phyloP scores from a whole-genome alignment of 2,797 vertebrate genomes.

The Rhinella marina region DNA sequence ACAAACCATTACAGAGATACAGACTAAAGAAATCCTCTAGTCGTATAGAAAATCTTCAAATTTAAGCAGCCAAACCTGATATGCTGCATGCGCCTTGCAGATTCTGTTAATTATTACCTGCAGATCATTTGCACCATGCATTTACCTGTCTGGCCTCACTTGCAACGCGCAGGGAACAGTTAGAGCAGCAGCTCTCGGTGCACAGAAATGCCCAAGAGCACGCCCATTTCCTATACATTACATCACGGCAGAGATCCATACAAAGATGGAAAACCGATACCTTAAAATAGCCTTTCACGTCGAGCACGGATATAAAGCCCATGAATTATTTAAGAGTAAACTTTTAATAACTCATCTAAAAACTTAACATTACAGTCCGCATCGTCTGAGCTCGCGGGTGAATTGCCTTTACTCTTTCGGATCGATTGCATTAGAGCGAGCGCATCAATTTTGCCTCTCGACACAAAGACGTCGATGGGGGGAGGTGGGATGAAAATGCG shows the following conservation, averaged over 20 bases:
- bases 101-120: not conserved
- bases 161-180: not conserved
- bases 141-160: slow-evolving; percentile 25
- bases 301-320: not conserved
- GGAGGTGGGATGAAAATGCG: too few relatives aligned
- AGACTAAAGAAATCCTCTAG: slow-evolving; percentile 4
- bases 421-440: too few relatives aligned
- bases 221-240: slow-evolving; percentile 4
- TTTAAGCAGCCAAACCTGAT: not conserved
- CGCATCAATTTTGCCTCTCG: not conserved
- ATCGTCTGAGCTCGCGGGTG: too few relatives aligned
- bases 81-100: not conserved
- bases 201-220: not conserved
- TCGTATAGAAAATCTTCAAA: not conserved
- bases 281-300: slow-evolving; percentile 6
- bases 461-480: not conserved
- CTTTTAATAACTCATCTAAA: slow-evolving; percentile 20
- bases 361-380: not conserved
- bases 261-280: not conserved
- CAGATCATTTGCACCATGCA: not conserved
- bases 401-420: not conserved
- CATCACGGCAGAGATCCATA: not conserved
- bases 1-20: slow-evolving; percentile 17
- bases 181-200: not conserved
- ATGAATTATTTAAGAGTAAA: slow-evolving; percentile 6